phyloP scores from a whole-genome alignment of 35 echinoderm and acorn worm genomes.

The Acanthaster planci region DNA sequence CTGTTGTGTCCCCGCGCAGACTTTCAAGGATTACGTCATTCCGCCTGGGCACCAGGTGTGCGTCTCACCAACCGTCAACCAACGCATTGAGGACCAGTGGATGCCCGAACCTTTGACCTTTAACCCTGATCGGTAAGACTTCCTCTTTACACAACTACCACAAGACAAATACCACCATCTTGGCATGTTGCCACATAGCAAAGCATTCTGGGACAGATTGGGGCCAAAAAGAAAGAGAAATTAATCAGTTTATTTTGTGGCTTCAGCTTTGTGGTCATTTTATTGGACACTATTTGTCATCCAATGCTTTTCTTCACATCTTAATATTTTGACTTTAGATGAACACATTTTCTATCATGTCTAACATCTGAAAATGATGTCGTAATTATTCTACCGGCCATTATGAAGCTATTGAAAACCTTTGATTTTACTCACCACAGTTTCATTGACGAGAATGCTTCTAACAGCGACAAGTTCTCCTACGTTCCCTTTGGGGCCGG shows the following conservation, averaged over 20 bases:
- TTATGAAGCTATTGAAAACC: too few relatives aligned
- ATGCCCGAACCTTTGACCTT: conserved; percentile 49
- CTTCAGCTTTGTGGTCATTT: too few relatives aligned
- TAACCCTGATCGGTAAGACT: conserved; percentile 59
- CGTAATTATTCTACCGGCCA: too few relatives aligned
- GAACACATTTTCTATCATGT: too few relatives aligned
- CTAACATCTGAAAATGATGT: too few relatives aligned
- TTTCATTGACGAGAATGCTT: conserved; percentile 62
- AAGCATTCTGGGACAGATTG: too few relatives aligned
- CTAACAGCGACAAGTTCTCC: conserved; percentile 77
- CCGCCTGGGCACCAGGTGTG: conserved; percentile 70
- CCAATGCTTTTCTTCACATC: not conserved
- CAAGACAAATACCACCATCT: too few relatives aligned
- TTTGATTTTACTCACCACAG: conserved; percentile 15
- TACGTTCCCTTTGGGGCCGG: conserved; percentile 80
- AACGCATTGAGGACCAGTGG: conserved; percentile 65
- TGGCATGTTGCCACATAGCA: too few relatives aligned
- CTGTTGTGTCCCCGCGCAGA: conserved; percentile 17
- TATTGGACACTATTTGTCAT: not conserved
- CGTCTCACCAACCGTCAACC: conserved; percentile 72
- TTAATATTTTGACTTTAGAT: not conserved
- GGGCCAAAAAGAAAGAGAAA: not conserved
- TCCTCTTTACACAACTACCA: too few relatives aligned
- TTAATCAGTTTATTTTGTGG: not conserved
- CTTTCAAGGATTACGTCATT: conserved; percentile 57